These are phyloP conservation scores for Antitype chi DNA, from an alignment of 2,888 invertebrate species.

Conservation along the genomic window DNA sequence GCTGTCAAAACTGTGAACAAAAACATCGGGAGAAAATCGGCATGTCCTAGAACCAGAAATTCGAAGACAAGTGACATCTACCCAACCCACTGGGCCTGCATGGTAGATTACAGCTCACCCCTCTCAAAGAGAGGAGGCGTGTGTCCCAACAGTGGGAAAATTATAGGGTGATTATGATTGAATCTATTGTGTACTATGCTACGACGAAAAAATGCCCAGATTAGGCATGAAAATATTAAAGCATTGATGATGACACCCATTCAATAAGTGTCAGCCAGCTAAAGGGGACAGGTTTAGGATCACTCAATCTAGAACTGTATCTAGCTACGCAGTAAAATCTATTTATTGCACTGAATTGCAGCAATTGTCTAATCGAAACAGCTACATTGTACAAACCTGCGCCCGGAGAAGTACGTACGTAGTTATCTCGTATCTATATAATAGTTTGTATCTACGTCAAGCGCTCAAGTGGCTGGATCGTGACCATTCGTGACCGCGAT, in stretches of 20 bases:
- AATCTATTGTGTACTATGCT: too few species aligned
- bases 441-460: constrained; percentile 38
- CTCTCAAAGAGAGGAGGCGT: too few species aligned
- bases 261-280: not conserved
- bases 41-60: too few species aligned
- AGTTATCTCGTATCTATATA: constrained; percentile 36
- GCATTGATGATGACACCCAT: not conserved
- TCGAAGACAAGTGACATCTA: too few species aligned
- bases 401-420: constrained; percentile 9
- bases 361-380: constrained; percentile 56
- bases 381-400: constrained; percentile 32
- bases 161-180: too few species aligned
- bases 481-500: constrained; percentile 49
- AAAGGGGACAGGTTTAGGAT: not conserved
- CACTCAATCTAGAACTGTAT: constrained; percentile 3
- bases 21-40: too few species aligned
- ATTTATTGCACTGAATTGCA: constrained; percentile 55
- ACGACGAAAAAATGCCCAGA: too few species aligned
- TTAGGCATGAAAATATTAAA: too few species aligned
- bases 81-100: too few species aligned
- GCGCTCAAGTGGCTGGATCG: constrained; percentile 28
- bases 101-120: too few species aligned
- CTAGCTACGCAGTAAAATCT: constrained; percentile 34
- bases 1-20: too few species aligned
- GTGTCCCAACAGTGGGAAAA: too few species aligned